Base-by-base conservation (phyloP, 2,888 invertebrate genomes). In the Cerceris rybyensis region DNA sequence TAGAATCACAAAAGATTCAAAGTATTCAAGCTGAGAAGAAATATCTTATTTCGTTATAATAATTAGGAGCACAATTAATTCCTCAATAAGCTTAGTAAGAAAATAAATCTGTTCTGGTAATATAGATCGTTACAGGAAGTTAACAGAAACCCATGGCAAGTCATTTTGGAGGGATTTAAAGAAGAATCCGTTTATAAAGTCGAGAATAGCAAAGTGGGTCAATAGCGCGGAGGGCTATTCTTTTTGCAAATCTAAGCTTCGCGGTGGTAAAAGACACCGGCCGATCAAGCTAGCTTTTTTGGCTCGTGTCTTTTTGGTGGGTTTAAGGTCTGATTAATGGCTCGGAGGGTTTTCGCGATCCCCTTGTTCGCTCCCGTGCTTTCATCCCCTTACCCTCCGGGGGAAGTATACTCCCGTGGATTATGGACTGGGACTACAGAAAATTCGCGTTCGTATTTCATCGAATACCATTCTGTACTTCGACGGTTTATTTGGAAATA, bases 311-410 rank as follows among this genome's bases (percentile, higher is more conserved):
- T 79, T 63, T 72, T 43, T 50, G 64, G 17, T 58, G 67, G 43
- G 72, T 63, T 80, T 80, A 78, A 72, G 64, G 67, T 60, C 70
- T 74, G 78, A 80, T 74, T 78, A 78, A 80, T 80, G 78, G 68
- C 65, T 65, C 54, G 41, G 54, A 61, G 70, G 63, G 60, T 64
- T 65, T 58, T 68, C 52, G 49, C 66, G 41, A 64, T 60, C 57
- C 17, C 43, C 64, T 49, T 59, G 57, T 57, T 57, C 57, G 17
- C 52, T 52, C 52, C 52, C 57, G 70, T 67, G 67, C 70, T 63
- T 41, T 43, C 43, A 13, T 46, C 46, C 49, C n/a, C 11, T 9
- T 41, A 6, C 49, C 49, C 68, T 9, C 11, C 9, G 41, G 57
- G 14, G 41, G 41, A 2, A 7, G 43, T 50, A 16, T 13, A 9